Conservation (phyloP, 2,797 vertebrate genomes). For the Pachyuromys duprasi region DNA sequence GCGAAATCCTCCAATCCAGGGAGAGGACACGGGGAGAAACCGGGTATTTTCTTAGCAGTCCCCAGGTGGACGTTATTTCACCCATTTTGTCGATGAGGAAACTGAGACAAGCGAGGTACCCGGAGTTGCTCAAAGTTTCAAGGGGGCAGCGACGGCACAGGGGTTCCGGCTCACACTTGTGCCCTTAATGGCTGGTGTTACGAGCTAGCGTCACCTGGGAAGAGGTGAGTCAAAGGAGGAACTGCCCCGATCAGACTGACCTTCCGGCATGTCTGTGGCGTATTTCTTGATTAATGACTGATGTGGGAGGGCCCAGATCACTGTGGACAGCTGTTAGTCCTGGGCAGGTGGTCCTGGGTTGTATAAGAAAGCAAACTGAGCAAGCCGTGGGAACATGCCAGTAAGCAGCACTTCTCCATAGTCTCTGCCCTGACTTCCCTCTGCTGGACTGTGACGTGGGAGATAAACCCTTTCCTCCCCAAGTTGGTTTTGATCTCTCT, state of each 20-base stretch:
- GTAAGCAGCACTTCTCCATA: too few species aligned
- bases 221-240: not conserved
- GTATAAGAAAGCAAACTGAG: not conserved
- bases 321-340: not conserved
- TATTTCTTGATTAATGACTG: not conserved
- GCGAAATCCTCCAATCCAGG: not conserved
- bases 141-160: not conserved
- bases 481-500: not conserved
- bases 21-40: not conserved
- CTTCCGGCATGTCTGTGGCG: not conserved
- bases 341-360: not conserved
- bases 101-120: not conserved
- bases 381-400: not conserved
- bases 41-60: not conserved
- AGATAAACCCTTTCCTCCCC: not conserved
- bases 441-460: not conserved
- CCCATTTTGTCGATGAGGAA: slow-evolving; percentile 4
- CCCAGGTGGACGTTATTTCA: not conserved
- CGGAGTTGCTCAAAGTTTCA: not conserved
- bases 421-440: not conserved
- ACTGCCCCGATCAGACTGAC: not conserved
- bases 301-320: not conserved
- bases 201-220: not conserved
- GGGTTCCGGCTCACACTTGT: not conserved
- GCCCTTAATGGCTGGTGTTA: not conserved